A percentile compares a stretch with the other conserved stretches of the same genome.
Conservation (phyloP, 2,113 vertebrate genomes). For the Osmerus eperlanus region DNA sequence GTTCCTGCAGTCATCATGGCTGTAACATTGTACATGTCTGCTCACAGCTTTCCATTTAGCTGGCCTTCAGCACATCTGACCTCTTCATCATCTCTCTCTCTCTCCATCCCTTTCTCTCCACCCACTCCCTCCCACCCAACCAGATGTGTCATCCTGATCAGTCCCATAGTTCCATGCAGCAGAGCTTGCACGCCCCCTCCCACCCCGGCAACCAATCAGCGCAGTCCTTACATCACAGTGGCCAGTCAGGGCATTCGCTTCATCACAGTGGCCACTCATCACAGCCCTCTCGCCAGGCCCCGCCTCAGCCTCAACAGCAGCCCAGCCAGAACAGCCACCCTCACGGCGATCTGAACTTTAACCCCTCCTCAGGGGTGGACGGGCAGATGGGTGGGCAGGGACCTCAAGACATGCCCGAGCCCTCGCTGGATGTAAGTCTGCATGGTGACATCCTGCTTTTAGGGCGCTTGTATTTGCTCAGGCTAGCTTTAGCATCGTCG, state of each 20-base stretch:
- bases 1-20: neutral
- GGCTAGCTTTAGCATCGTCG: conserved; percentile 43
- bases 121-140: conserved; percentile 67
- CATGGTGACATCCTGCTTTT: conserved; percentile 16
- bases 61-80: neutral
- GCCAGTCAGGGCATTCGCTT: conserved; percentile 94
- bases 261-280: conserved; percentile 86
- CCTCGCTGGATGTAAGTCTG: conserved; percentile 99
- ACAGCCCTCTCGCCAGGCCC: conserved; percentile 86
- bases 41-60: neutral
- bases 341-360: conserved; percentile 98
- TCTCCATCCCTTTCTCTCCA: conserved; percentile 77
- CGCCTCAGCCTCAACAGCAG: conserved; percentile 75
- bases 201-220: conserved; percentile 96
- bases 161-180: conserved; percentile 98
- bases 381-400: conserved; percentile 92
- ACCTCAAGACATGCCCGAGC: conserved; percentile 97
- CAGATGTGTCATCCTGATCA: conserved; percentile 98
- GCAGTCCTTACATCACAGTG: conserved; percentile 97
- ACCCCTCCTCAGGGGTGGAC: conserved; percentile 92
- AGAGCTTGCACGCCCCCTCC: conserved; percentile 93
- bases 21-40: neutral
- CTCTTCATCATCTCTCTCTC: conserved; percentile 54
- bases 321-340: conserved; percentile 93
- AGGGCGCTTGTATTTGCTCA: conserved; percentile 29